phyloP scores from a whole-genome alignment of 2,888 invertebrate genomes.

The Drepana falcataria region DNA sequence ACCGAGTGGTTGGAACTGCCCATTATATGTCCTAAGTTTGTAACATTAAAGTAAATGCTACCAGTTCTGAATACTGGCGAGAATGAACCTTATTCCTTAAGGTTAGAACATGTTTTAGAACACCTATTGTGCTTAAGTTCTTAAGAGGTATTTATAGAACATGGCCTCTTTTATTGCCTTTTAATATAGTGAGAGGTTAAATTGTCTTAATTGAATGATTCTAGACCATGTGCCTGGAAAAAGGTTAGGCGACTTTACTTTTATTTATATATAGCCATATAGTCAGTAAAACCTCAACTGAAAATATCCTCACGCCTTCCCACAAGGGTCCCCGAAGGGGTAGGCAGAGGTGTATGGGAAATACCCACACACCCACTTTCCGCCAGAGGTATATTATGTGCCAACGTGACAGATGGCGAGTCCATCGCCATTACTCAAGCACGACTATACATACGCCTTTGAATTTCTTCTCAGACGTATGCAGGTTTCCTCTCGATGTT shows the following conservation, averaged over 20 bases:
- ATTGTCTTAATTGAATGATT: neutral
- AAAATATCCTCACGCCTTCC: too few species aligned
- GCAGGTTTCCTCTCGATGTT: too few species aligned
- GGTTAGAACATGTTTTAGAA: neutral
- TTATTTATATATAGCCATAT: too few species aligned
- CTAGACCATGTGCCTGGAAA: neutral
- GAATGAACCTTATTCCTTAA: neutral
- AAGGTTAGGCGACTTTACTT: neutral
- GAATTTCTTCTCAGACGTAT: too few species aligned
- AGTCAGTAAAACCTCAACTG: too few species aligned
- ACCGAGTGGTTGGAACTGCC: neutral
- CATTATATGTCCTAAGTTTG: neutral
- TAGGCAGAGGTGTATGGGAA: too few species aligned
- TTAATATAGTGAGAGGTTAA: neutral
- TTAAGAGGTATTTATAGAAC: neutral
- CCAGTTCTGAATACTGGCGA: neutral
- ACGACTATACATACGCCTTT: too few species aligned
- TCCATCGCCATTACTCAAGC: too few species aligned
- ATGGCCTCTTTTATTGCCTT: neutral
- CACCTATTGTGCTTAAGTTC: neutral
- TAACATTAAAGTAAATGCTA: neutral
- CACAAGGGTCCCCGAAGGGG: too few species aligned
- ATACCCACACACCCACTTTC: too few species aligned
- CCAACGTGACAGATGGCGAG: too few species aligned
- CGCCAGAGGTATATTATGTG: too few species aligned